phyloP scores from a whole-genome alignment of 2,113 vertebrate species.

The Typhlomys cinereus region DNA sequence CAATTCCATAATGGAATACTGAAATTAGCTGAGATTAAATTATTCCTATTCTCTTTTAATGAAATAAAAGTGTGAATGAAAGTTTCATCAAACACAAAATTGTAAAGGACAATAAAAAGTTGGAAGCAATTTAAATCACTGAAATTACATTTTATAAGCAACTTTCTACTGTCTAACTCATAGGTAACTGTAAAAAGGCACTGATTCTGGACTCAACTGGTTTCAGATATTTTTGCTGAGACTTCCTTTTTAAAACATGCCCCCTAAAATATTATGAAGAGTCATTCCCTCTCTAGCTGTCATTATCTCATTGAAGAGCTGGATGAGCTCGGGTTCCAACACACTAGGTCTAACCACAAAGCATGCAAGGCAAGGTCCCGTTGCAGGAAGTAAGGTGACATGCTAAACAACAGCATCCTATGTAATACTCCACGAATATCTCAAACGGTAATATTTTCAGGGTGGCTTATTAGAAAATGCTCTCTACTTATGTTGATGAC shows the following conservation, averaged over 20 bases:
- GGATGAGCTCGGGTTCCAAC: neutral
- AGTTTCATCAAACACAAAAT: neutral
- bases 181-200: neutral
- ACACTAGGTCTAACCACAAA: neutral
- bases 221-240: neutral
- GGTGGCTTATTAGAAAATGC: too few species aligned
- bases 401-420: too few species aligned
- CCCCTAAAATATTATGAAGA: neutral
- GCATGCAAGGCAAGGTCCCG: neutral
- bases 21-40: neutral
- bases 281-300: neutral
- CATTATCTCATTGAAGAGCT: neutral
- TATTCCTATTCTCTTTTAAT: neutral
- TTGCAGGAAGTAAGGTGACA: too few species aligned
- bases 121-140: neutral
- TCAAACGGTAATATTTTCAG: too few species aligned
- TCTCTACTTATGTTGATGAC: too few species aligned
- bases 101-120: neutral
- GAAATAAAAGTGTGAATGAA: slow-evolving; percentile 17
- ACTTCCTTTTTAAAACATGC: neutral
- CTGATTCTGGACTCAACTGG: neutral
- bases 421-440: too few species aligned
- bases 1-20: neutral
- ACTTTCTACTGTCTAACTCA: neutral
- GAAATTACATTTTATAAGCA: slow-evolving; percentile 10